Evolutionary conservation across 2,113 vertebrate genomes (phyloP), one percentile per base, ranked within the genome.

Genomic region (Zosterops borbonicus): DNA sequence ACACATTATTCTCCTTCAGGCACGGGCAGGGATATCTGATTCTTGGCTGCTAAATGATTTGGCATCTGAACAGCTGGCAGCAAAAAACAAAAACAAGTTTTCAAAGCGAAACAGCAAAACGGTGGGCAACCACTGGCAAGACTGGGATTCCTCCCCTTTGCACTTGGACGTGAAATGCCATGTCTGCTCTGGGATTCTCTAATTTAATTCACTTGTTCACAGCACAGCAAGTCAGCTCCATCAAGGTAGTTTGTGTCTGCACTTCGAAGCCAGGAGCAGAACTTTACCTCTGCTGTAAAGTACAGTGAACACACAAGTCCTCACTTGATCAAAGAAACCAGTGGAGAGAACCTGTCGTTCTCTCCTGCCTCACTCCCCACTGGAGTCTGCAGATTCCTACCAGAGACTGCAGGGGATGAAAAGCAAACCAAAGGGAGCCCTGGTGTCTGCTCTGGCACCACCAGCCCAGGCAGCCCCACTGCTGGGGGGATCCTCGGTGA

Each of bases 281-380:
- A 39, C 39, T 39, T 39, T 39, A 59, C 27, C 63, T 42, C 64
- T 83, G 62, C 44, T 11, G 25, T 6, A 52, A 58, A 73, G 75
- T n/a, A 16, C 2, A 1, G 35, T 0, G 0, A 4, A 44, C 1
- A 5, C 44, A 42, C 95, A 83, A 70, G 90, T 63, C 76, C 68
- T 60, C 63, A 20, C 92, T 75, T 37, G 92, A 96, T 94, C 91
- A 97, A 93, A 95, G 83, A 3, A 88, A 92, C 79, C 79, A 5
- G 55, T 9, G 76, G 18, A 64, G 41, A 86, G 27, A 86, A 13
- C 64, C 70, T 21, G 24, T 4, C 62, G 17, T 6, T 77, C 70
- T 71, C 58, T 41, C 82, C 74, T 2, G 23, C 49, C 33, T 35
- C 68, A 44, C 41, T 79, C 58, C 37, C 27, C 27, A 1, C 49